phyloP scores from a whole-genome alignment of 2,797 vertebrate species.

The Orestias chungarensis region DNA sequence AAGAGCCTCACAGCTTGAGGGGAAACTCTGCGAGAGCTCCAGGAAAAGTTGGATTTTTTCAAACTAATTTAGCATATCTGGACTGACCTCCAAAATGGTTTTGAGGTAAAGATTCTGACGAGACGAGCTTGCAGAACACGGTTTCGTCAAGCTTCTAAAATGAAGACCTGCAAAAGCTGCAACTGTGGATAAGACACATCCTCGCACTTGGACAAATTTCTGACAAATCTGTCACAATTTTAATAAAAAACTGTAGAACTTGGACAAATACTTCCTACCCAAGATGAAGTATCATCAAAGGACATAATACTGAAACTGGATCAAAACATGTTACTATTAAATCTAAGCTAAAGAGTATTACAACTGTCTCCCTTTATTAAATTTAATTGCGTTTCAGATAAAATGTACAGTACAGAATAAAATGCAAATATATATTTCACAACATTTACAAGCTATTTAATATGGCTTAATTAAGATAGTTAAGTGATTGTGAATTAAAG shows the following conservation, averaged over 20 bases:
- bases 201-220: background rate
- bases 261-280: background rate
- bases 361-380: background rate
- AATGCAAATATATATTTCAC: too few species aligned
- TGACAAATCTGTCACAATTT: background rate
- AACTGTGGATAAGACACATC: background rate
- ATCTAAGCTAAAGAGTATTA: too few species aligned
- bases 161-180: background rate
- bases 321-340: background rate
- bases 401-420: too few species aligned
- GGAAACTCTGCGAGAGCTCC: background rate
- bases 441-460: too few species aligned
- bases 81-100: constrained; percentile 1
- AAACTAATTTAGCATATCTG: background rate
- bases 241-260: too few species aligned
- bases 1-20: background rate
- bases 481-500: background rate
- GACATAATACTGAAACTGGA: background rate
- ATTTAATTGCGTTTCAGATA: background rate
- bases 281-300: background rate
- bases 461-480: too few species aligned
- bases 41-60: background rate
- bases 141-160: background rate
- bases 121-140: background rate
- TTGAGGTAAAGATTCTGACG: background rate